phyloP scores from a whole-genome alignment of 2,113 vertebrate species.

The Apeltes quadracus region DNA sequence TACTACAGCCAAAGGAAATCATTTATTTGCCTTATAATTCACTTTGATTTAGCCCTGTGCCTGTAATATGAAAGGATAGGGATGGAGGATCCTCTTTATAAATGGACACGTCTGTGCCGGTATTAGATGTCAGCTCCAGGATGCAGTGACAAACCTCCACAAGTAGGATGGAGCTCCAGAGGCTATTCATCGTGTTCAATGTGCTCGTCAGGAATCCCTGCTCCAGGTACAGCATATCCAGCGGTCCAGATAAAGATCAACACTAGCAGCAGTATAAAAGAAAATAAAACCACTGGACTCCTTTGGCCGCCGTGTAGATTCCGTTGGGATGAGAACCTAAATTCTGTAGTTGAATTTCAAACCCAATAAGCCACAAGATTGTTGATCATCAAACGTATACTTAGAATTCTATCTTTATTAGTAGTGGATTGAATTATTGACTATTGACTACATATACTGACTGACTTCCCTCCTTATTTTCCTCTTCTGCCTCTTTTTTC shows the following conservation, averaged over 20 bases:
- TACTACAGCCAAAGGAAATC: slow-evolving; percentile 18
- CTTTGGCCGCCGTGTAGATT: too few species aligned
- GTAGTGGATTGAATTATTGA: slow-evolving; percentile 42
- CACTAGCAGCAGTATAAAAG: neutral
- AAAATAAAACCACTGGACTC: too few species aligned
- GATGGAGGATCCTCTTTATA: neutral
- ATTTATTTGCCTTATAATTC: neutral
- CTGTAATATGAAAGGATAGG: neutral
- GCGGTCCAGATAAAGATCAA: slow-evolving; percentile 2
- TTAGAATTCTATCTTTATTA: slow-evolving; percentile 50
- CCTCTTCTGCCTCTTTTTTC: slow-evolving; percentile 15
- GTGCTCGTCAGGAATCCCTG: slow-evolving; percentile 6
- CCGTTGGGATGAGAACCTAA: too few species aligned
- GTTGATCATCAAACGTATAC: neutral
- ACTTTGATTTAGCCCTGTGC: slow-evolving; percentile 13
- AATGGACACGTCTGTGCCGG: neutral
- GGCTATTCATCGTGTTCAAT: slow-evolving; percentile 17
- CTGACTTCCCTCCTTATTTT: slow-evolving; percentile 48
- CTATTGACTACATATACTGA: too few species aligned
- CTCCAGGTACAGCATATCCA: slow-evolving; percentile 1
- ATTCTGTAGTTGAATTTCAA: too few species aligned
- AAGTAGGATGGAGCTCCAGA: neutral
- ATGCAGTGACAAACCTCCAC: slow-evolving; percentile 17
- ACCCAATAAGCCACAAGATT: neutral
- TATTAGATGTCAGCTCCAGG: neutral